These are phyloP conservation scores for Triplophysa tibetana DNA, from an alignment of 2,113 vertebrate genomes.

Conservation along the genomic window DNA sequence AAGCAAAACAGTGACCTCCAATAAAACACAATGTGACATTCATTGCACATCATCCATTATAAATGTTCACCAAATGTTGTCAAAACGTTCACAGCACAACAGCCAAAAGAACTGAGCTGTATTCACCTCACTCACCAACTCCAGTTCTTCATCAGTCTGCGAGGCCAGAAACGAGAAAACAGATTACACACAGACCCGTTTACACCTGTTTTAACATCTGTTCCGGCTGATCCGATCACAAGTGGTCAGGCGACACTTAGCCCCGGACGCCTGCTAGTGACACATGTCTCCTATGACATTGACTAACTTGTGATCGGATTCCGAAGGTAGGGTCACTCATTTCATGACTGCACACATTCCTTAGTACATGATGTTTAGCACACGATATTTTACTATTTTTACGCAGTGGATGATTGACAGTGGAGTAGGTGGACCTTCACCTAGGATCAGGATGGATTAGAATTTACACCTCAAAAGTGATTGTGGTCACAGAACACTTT, in stretches of 20 bases:
- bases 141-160: conserved; percentile 95
- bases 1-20: neutral
- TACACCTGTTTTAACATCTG: neutral
- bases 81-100: conserved; percentile 55
- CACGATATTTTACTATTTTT: no score
- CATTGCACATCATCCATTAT: conserved; percentile 13
- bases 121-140: conserved; percentile 92
- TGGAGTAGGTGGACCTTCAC: no score
- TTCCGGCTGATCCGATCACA: neutral
- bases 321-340: neutral
- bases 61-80: conserved; percentile 51
- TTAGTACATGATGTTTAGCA: no score
- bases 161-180: conserved; percentile 50
- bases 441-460: no score
- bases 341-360: neutral
- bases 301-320: neutral
- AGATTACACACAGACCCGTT: conserved; percentile 37
- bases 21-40: neutral
- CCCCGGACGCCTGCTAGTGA: neutral
- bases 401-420: no score
- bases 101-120: conserved; percentile 61
- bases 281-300: neutral
- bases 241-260: no score
- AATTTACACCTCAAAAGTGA: no score
- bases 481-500: no score